Evolutionary conservation across 1,140 invertebrate species (phyloP).

Genomic region (Drosophila paulistorum): DNA sequence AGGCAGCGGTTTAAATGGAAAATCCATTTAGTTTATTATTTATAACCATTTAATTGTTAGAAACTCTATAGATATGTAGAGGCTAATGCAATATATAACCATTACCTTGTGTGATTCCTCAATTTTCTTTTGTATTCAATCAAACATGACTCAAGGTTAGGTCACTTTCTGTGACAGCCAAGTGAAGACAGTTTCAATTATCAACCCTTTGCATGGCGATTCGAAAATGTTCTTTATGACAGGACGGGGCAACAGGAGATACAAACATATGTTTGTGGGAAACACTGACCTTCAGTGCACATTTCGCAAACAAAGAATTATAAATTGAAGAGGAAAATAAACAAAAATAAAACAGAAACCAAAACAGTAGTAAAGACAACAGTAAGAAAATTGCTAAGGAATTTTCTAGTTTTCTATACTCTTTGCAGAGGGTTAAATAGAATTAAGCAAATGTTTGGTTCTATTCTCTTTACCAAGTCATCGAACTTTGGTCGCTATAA

Average conservation of each 20-base stretch:
- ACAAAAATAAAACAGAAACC: background rate
- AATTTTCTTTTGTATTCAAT: background rate
- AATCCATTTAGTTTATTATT: constrained; percentile 27
- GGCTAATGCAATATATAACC: background rate
- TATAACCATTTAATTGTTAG: constrained; percentile 33
- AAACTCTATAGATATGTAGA: constrained; percentile 10
- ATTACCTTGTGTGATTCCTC: background rate
- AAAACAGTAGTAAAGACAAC: too few species aligned
- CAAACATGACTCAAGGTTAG: background rate
- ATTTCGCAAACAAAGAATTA: constrained; percentile 53
- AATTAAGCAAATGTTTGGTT: too few species aligned
- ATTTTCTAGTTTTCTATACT: too few species aligned
- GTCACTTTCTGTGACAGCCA: too few species aligned
- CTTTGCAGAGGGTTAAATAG: too few species aligned
- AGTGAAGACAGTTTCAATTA: background rate
- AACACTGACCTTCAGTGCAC: constrained; percentile 67
- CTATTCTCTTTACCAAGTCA: too few species aligned
- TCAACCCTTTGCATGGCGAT: background rate
- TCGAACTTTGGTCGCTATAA: too few species aligned
- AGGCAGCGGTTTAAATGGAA: constrained; percentile 10
- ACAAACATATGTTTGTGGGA: constrained; percentile 28
- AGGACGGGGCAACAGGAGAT: background rate
- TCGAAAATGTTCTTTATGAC: background rate
- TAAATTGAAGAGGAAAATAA: constrained; percentile 18
- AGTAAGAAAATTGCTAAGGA: too few species aligned